These are phyloP conservation scores for Luscinia luscinia DNA, from an alignment of 2,797 vertebrate genomes.

Conservation along the genomic window DNA sequence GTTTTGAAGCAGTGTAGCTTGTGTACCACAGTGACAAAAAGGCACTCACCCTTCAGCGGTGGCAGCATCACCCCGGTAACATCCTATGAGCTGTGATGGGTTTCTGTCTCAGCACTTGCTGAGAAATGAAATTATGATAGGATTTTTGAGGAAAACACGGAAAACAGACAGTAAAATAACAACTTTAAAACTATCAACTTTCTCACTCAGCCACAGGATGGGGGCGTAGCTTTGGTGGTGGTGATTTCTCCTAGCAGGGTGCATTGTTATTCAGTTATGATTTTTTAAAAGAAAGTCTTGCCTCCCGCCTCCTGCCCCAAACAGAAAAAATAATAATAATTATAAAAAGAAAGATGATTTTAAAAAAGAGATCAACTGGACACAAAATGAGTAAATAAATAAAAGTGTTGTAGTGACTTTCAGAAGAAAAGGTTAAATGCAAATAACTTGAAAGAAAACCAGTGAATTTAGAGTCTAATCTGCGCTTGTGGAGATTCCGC, in stretches of 20 bases:
- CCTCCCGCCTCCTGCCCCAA: not conserved
- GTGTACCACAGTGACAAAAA: not conserved
- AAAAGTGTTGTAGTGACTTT: not conserved
- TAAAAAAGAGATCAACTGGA: not conserved
- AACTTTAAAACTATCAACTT: not conserved
- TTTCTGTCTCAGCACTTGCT: not conserved
- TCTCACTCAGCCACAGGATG: conserved; percentile 50
- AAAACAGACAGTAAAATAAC: not conserved
- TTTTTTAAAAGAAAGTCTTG: not conserved
- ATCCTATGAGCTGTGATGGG: not conserved
- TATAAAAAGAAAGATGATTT: not conserved
- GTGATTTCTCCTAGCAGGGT: not conserved
- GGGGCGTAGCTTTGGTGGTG: conserved; percentile 41
- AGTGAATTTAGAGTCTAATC: not conserved
- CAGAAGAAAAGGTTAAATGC: not conserved
- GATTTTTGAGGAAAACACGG: not conserved
- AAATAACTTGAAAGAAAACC: not conserved
- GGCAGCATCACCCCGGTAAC: not conserved
- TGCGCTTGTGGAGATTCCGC: not conserved
- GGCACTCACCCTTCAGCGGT: not conserved
- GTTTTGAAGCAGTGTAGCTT: not conserved
- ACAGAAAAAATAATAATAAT: not conserved
- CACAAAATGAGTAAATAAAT: not conserved
- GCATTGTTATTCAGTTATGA: not conserved
- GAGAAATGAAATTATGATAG: not conserved